Evolutionary conservation across 2,888 invertebrate species (phyloP).

Genomic region (Periphyllus acericola): DNA sequence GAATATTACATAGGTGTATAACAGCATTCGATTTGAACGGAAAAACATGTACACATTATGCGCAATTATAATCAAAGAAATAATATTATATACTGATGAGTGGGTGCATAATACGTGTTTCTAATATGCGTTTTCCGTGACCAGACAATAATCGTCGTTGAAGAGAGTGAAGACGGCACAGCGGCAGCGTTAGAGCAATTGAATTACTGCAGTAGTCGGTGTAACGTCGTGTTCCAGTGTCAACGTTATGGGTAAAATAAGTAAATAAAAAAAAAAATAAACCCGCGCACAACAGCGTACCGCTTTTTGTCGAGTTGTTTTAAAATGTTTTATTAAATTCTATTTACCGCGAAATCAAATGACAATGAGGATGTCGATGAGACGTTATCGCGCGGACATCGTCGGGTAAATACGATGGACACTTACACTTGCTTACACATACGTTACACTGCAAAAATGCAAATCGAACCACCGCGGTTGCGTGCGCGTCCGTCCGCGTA

Average conservation of each 20-base stretch:
- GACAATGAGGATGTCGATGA: background rate
- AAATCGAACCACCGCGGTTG: background rate
- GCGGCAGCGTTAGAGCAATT: background rate
- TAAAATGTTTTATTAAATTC: background rate
- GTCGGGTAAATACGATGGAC: background rate
- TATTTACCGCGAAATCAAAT: constrained; percentile 6
- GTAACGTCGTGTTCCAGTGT: background rate
- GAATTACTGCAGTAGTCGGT: background rate
- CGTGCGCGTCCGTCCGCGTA: background rate
- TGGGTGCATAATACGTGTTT: background rate
- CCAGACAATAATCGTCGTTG: background rate
- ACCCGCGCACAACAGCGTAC: background rate
- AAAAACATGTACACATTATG: background rate
- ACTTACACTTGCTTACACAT: background rate
- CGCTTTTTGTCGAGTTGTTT: background rate
- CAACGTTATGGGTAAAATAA: background rate
- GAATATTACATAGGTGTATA: background rate
- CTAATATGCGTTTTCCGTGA: background rate
- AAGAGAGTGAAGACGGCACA: background rate
- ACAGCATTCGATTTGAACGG: background rate
- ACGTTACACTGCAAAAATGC: background rate
- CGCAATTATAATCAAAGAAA: background rate
- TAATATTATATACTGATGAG: too few species aligned
- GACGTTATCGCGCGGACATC: background rate
- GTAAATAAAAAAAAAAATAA: background rate